Percentiles rank a stretch among this genome's conserved stretches.
Conservation (phyloP, 2,888 invertebrate species). For the Pollenia amentaria region DNA sequence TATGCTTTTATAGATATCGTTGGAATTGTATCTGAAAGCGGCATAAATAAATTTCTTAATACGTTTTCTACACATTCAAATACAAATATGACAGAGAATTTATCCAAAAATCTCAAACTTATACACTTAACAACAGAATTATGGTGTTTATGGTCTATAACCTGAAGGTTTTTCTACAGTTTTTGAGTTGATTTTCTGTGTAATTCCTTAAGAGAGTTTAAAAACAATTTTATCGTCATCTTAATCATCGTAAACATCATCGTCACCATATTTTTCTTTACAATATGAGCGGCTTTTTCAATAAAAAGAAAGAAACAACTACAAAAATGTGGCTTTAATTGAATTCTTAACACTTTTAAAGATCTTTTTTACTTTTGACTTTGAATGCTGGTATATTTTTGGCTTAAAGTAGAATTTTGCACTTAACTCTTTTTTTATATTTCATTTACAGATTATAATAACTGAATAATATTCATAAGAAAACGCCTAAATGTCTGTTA, state of each 20-base stretch:
- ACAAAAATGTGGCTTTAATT: conserved; percentile 62
- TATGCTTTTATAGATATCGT: conserved; percentile 26
- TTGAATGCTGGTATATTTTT: conserved; percentile 24
- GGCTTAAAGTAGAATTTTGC: conserved; percentile 70
- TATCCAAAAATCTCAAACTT: not conserved
- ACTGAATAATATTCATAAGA: conserved; percentile 46
- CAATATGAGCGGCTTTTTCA: conserved; percentile 61
- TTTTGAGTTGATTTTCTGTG: not conserved
- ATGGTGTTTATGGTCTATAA: conserved; percentile 18
- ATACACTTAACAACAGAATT: conserved; percentile 4
- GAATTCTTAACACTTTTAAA: conserved; percentile 72
- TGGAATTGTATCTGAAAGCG: conserved; percentile 32
- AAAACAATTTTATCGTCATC: conserved; percentile 63
- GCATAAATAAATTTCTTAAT: conserved; percentile 51
- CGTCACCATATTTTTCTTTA: conserved; percentile 62
- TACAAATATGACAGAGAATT: conserved; percentile 58
- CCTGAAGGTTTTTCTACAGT: conserved; percentile 7
- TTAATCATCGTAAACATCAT: conserved; percentile 66
- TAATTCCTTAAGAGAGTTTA: conserved; percentile 17
- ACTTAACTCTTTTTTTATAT: conserved; percentile 62
- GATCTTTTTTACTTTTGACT: conserved; percentile 40
- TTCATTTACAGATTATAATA: not conserved
- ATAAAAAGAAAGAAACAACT: conserved; percentile 31
- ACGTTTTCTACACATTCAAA: conserved; percentile 24
- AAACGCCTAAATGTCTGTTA: conserved; percentile 70